phyloP scores from a whole-genome alignment of 2,797 vertebrate species.

The Momotus momota region DNA sequence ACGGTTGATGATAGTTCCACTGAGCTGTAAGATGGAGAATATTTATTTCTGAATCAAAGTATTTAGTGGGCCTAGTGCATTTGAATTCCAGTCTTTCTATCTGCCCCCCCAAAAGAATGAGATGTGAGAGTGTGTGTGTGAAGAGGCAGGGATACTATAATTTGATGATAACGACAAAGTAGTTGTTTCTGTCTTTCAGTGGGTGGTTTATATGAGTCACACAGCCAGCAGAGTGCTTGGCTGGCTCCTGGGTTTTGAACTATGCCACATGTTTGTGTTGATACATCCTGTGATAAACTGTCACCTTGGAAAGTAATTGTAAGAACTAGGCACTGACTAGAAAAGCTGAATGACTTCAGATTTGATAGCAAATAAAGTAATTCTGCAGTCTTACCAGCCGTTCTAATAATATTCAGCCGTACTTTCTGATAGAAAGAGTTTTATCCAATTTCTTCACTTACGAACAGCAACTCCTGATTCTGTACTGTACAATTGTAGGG shows the following conservation, averaged over 20 bases:
- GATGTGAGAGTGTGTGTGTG: background rate
- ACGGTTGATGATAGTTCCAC: background rate
- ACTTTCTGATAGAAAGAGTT: background rate
- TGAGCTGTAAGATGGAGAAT: background rate
- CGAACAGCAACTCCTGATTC: background rate
- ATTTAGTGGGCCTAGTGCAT: background rate
- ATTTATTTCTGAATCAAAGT: background rate
- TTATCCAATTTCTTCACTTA: background rate
- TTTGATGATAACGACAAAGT: background rate
- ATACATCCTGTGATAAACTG: background rate
- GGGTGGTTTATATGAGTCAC: background rate
- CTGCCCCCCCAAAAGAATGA: background rate
- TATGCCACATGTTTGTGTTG: rapidly evolving
- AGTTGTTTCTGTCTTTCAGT: background rate
- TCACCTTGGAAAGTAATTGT: background rate
- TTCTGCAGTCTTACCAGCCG: background rate
- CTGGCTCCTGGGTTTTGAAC: background rate
- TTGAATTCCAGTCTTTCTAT: background rate
- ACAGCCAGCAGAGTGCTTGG: background rate
- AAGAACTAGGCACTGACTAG: background rate
- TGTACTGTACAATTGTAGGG: background rate
- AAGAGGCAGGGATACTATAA: background rate
- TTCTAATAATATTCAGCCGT: background rate
- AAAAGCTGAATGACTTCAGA: background rate
- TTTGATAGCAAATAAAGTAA: background rate